phyloP scores from a whole-genome alignment of 2,888 invertebrate species.

The Plebejus argus region DNA sequence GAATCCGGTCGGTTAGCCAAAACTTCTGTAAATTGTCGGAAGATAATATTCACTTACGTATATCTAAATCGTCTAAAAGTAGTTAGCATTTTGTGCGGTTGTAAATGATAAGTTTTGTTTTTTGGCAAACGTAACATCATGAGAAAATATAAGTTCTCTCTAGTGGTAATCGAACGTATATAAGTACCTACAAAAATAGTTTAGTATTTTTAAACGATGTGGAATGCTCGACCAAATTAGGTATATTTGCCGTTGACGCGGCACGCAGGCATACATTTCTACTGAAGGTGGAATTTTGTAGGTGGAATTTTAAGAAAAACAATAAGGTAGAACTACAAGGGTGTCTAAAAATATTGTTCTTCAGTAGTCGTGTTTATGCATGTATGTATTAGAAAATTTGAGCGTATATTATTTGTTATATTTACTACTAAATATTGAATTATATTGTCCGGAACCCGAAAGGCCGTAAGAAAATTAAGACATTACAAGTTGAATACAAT shows the following conservation, averaged over 20 bases:
- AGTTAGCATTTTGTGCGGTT: constrained; percentile 62
- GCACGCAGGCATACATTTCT: constrained; percentile 52
- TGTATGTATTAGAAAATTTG: constrained; percentile 60
- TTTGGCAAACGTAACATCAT: constrained; percentile 70
- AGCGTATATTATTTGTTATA: constrained; percentile 57
- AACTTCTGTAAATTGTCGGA: constrained; percentile 43
- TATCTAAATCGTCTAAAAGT: constrained; percentile 44
- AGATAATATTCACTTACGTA: constrained; percentile 38
- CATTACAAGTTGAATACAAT: background rate
- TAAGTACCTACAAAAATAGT: constrained; percentile 80
- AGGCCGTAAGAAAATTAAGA: background rate
- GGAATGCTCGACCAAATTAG: constrained; percentile 56
- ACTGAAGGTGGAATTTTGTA: constrained; percentile 53
- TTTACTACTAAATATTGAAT: constrained; percentile 44
- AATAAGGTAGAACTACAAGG: constrained; percentile 64
- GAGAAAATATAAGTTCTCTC: constrained; percentile 75
- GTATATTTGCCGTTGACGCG: constrained; percentile 47
- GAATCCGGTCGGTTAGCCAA: constrained; percentile 49
- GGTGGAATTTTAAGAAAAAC: constrained; percentile 55
- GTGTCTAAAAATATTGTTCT: constrained; percentile 75
- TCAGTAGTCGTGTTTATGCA: constrained; percentile 64
- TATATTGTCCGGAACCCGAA: background rate
- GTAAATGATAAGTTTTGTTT: constrained; percentile 56
- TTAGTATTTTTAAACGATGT: constrained; percentile 67
- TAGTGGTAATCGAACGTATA: constrained; percentile 77